Base-by-base conservation (phyloP, 2,113 vertebrate genomes). In the Xiphophorus couchianus region DNA sequence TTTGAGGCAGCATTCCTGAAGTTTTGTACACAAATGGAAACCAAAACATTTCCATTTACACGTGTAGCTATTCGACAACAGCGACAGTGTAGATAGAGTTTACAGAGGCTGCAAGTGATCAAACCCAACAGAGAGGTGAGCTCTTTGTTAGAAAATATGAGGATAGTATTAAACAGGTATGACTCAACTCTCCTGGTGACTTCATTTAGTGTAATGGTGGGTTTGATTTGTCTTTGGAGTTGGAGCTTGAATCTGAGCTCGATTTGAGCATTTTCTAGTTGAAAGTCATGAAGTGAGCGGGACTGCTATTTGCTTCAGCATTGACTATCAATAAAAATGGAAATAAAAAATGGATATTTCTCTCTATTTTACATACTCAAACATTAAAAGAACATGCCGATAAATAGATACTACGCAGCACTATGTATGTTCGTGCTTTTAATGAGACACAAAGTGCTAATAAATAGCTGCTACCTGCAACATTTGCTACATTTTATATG, bases 121-220 rank as follows among this genome's bases (percentile, higher is more conserved):
- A 76, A 89, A 83, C 83, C 82, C 25, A 10, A n/a, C 25, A 58
- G 44, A 69, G 66, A 83, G 76, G 75, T 22, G 68, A 67, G 69
- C 44, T 79, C 77, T 74, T 82, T 76, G 72, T 51, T n/a, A 54
- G 8, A 25, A 17, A 25, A 25, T 28, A 54, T 2, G 9, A n/a
- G 25, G 25, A n/a, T n/a, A 25, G 7, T 54, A 9, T 58, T 3
- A 1, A 25, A 9, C 8, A 2, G 25, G 11, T n/a, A 25, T n/a
- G 6, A n/a, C 22, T 25, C 10, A 58, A 58, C 19, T 58, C 25
- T 58, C 44, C 44, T 6, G 51, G 3, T n/a, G 22, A 48, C 44
- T n/a, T 58, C 9, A 58, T 58, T 58, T 3, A 25, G 25, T n/a
- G 6, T n/a, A 9, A 58, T 10, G 3, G 22, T 25, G 22, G 51